phyloP scores from a whole-genome alignment of 2,113 vertebrate genomes.

The Passer domesticus region DNA sequence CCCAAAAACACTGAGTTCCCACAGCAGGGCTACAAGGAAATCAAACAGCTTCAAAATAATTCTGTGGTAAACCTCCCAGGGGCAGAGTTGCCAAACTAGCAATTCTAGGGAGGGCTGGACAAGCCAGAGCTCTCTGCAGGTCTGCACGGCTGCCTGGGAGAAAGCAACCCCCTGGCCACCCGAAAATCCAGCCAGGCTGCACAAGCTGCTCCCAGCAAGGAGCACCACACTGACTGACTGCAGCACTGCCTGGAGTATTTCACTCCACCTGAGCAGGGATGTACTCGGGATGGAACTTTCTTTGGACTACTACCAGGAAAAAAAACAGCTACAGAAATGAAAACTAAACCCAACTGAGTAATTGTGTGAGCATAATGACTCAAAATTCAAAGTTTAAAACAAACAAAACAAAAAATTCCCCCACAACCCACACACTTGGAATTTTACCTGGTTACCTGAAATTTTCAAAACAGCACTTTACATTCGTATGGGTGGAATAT shows the following conservation, averaged over 20 bases:
- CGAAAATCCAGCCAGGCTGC: slow-evolving; percentile 19
- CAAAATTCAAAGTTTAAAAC: neutral
- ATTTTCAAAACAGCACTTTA: neutral
- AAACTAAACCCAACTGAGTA: neutral
- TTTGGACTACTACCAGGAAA: neutral
- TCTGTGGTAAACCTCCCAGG: neutral
- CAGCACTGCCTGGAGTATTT: accelerated
- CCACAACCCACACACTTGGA: neutral
- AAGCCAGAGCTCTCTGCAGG: neutral
- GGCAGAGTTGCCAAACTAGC: slow-evolving; percentile 1
- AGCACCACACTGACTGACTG: neutral
- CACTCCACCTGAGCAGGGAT: accelerated
- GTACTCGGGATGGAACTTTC: accelerated
- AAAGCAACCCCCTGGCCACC: neutral
- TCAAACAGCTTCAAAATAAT: neutral
- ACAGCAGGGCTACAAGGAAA: neutral
- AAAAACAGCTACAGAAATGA: neutral
- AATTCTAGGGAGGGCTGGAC: neutral
- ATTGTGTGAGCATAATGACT: neutral
- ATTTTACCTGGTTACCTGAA: neutral
- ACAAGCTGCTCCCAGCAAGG: neutral
- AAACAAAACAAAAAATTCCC: neutral
- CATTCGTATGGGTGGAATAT: neutral
- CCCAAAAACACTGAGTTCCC: neutral
- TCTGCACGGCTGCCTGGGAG: neutral